These are phyloP conservation scores for Meghimatium bilineatum DNA, from an alignment of 2,888 invertebrate species.

Conservation along the genomic window DNA sequence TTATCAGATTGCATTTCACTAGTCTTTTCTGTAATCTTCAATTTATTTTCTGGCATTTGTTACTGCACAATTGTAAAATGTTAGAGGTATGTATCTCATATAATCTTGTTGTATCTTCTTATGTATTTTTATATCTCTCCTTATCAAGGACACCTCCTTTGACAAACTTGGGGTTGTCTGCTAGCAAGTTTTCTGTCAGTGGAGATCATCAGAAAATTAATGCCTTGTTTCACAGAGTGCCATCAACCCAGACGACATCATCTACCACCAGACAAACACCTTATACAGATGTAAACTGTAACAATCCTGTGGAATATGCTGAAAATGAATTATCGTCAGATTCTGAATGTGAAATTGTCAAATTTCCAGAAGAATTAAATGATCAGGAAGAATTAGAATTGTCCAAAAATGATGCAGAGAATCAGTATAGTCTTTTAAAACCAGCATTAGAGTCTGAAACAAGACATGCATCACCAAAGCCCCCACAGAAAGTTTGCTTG, in stretches of 20 bases:
- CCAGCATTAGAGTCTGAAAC: background rate
- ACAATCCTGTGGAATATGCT: background rate
- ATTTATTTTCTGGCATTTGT: too few species aligned
- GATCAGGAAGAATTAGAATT: background rate
- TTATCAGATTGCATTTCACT: too few species aligned
- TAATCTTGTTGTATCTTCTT: background rate
- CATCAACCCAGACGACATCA: conserved; percentile 15
- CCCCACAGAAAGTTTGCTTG: background rate
- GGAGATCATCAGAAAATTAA: conserved; percentile 53
- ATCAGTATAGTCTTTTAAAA: background rate
- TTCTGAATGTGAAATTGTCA: background rate
- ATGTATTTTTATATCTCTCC: background rate
- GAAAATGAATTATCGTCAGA: background rate
- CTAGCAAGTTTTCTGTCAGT: conserved; percentile 82
- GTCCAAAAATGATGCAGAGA: background rate
- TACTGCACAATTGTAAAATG: too few species aligned
- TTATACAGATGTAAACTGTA: background rate
- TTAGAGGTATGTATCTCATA: background rate
- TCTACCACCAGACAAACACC: background rate
- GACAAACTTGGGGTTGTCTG: conserved; percentile 86
- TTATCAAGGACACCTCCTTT: conserved; percentile 80
- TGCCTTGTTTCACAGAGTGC: conserved; percentile 55
- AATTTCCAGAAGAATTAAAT: background rate
- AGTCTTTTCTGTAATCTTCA: too few species aligned
- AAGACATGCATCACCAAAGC: background rate